phyloP scores from a whole-genome alignment of 2,797 vertebrate genomes.

The Myotis myotis region DNA sequence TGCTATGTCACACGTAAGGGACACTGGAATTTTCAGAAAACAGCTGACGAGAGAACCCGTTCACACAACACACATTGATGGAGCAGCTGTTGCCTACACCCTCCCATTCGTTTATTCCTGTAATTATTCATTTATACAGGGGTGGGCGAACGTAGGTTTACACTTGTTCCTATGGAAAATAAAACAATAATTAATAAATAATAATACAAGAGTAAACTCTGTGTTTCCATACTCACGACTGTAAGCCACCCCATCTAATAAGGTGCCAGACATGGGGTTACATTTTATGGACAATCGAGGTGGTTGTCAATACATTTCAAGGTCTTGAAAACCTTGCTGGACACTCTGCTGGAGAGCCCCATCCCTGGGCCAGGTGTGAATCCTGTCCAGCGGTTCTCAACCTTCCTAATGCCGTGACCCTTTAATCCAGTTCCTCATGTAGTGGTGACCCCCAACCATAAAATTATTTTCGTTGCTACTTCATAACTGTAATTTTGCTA shows the following conservation, averaged over 20 bases:
- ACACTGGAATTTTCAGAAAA: conserved; percentile 19
- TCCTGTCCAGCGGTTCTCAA: background rate
- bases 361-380: background rate
- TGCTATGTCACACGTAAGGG: background rate
- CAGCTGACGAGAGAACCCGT: background rate
- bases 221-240: background rate
- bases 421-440: no score
- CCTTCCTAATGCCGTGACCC: no score
- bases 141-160: background rate
- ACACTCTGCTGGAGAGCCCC: background rate
- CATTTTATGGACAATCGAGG: background rate
- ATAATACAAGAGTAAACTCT: background rate
- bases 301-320: background rate
- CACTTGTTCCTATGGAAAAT: background rate
- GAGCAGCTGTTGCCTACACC: background rate
- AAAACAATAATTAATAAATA: background rate
- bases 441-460: no score
- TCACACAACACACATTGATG: background rate
- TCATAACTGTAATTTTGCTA: no score
- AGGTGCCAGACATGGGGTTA: background rate
- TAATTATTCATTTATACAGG: background rate
- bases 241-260: background rate
- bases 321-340: background rate
- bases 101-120: no score
- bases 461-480: no score